Evolutionary conservation across 2,113 vertebrate genomes (phyloP).

Genomic region (Forbesichthys papilliferus): DNA sequence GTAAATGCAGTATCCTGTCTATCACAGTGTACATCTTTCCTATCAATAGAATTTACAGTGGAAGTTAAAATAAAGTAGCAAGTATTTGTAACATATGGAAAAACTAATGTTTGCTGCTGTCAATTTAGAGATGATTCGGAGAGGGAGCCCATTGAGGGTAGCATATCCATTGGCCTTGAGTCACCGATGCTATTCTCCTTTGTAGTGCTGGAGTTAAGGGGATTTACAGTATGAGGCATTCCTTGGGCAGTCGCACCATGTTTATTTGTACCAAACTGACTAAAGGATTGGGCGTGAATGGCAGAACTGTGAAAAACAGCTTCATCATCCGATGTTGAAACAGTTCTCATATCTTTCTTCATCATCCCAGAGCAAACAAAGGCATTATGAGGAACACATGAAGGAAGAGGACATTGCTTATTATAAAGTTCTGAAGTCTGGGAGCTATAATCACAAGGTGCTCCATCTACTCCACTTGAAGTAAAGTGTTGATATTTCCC

Average conservation of each 20-base stretch:
- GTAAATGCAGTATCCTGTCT: conserved; percentile 11
- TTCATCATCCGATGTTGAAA: conserved; percentile 60
- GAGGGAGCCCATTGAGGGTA: conserved; percentile 47
- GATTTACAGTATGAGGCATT: conserved; percentile 55
- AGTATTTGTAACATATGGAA: conserved; percentile 38
- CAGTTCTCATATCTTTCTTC: conserved; percentile 50
- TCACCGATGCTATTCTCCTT: conserved; percentile 39
- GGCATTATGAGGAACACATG: conserved; percentile 65
- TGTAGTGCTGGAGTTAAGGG: conserved; percentile 11
- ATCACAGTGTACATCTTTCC: conserved; percentile 31
- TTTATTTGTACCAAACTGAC: conserved; percentile 63
- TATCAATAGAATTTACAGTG: conserved; percentile 25
- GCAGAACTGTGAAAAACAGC: conserved; percentile 51
- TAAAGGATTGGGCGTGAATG: conserved; percentile 55
- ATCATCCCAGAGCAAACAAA: conserved; percentile 50
- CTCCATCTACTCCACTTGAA: conserved; percentile 36
- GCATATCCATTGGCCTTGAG: conserved; percentile 40
- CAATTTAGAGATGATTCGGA: conserved; percentile 37
- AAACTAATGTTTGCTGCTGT: conserved; percentile 12
- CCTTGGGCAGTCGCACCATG: conserved; percentile 72
- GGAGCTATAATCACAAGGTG: conserved; percentile 45
- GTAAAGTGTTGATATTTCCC: conserved; percentile 36
- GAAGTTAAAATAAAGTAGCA: conserved; percentile 21
- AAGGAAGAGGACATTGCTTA: conserved; percentile 72
- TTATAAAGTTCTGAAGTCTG: conserved; percentile 48